Base-by-base conservation (phyloP, 1,140 invertebrate species). In the Trichonephila clavipes region DNA sequence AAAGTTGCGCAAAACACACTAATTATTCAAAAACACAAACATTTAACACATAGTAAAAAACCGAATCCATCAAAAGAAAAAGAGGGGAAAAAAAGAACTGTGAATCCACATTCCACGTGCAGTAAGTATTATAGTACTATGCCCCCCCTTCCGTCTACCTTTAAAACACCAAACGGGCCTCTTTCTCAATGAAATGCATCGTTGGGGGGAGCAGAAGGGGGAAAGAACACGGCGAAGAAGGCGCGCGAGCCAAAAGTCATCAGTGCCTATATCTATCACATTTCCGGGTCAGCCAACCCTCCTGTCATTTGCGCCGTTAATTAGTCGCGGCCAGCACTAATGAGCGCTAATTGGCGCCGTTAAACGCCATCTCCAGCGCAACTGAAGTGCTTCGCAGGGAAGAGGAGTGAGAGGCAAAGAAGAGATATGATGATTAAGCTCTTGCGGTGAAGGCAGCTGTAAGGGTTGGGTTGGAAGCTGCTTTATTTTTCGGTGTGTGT, bases 291-390 rank as follows among this genome's bases (percentile, higher is more conserved):
- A 87, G 83, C 91, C 91, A 86, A 86, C 59, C 91, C 91, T 51
- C 91, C 91, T 87, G 91, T 92, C 91, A 87, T 72, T 72, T 85
- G 91, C 81, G 81, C 91, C 91, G 91, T 87, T 92, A 92, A 92
- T 92, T 92, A 92, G 91, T 92, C 91, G 40, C 82, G 82, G 61
- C 81, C 89, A 19, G 72, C 77, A 82, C 90, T 92, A 92, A 92
- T 92, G 90, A 87, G 83, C 91, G 91, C 91, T 92, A 92, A 92
- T 92, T 92, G 91, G 91, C 83, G 82, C 91, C 91, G 91, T 87
- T 92, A 92, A 92, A 87, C 91, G 83, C 91, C 91, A 77, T 85
- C 83, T 85, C 82, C 83, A 92, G 83, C 51, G 91, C 40, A 64
- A 87, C 59, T 69, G 87, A 88, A 51, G 62, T 88, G n/a, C 61